phyloP scores from a whole-genome alignment of 2,888 invertebrate genomes.

The Yponomeuta sedellus region DNA sequence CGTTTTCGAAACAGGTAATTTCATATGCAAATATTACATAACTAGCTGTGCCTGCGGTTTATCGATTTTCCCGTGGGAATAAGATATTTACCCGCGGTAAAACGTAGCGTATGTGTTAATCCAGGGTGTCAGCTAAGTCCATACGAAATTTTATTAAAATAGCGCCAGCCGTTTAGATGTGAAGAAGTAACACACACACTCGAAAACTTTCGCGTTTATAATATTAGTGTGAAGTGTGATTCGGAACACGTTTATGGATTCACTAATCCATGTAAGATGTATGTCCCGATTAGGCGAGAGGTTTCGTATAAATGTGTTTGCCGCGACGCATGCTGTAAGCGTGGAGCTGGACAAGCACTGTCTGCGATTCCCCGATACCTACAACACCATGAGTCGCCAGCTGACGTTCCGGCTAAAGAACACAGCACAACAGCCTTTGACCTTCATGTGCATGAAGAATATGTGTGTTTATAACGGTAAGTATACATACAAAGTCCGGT shows the following conservation, averaged over 20 bases:
- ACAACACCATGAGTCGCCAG: constrained; percentile 72
- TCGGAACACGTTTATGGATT: background rate
- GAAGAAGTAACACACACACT: no score
- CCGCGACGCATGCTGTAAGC: constrained; percentile 60
- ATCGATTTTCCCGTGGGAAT: no score
- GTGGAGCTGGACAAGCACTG: constrained; percentile 68
- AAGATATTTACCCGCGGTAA: no score
- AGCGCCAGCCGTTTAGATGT: no score
- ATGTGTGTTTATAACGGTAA: constrained; percentile 55
- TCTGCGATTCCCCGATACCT: constrained; percentile 75
- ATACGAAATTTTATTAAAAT: no score
- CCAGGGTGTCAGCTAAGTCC: no score
- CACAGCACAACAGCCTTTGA: constrained; percentile 68
- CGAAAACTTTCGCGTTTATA: no score
- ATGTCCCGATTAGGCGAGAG: constrained; percentile 57
- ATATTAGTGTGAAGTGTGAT: no score
- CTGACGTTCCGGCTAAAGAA: constrained; percentile 71
- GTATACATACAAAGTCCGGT: background rate
- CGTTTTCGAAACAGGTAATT: constrained; percentile 58
- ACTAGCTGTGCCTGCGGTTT: no score
- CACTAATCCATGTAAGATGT: background rate
- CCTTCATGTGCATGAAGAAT: constrained; percentile 77
- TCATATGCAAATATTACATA: background rate
- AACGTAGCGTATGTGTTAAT: no score
- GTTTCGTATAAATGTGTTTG: constrained; percentile 57